These are phyloP conservation scores for Jaculus jaculus DNA, from an alignment of 2,113 vertebrate species.

Conservation along the genomic window DNA sequence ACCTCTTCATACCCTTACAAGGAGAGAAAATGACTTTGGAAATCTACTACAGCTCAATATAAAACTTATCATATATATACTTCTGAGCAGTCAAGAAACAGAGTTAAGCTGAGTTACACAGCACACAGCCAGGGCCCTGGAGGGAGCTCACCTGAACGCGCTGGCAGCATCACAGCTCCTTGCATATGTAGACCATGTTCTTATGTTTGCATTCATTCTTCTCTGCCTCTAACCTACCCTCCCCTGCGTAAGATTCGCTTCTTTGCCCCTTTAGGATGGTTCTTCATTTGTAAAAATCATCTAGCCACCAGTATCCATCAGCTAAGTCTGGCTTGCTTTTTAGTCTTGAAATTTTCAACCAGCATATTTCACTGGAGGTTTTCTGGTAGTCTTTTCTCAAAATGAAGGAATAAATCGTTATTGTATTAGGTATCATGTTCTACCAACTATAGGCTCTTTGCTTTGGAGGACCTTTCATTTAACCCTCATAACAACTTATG, in stretches of 20 bases:
- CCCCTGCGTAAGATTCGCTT: neutral
- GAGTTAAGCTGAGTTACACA: neutral
- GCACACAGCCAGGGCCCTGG: neutral
- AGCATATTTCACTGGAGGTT: neutral
- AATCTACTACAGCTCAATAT: neutral
- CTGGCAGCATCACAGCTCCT: neutral
- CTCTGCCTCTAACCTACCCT: neutral
- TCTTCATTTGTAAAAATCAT: neutral
- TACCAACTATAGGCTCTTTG: neutral
- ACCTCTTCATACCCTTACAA: neutral
- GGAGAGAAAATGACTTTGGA: neutral
- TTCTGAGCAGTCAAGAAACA: constrained; percentile 30
- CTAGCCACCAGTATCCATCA: neutral
- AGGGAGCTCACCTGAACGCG: neutral
- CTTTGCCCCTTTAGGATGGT: neutral
- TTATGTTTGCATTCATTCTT: neutral
- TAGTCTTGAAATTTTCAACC: neutral
- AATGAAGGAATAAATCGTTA: constrained; percentile 31
- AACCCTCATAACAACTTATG: constrained; percentile 14
- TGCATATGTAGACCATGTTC: neutral
- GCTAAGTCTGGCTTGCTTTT: neutral
- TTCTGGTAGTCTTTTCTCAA: neutral
- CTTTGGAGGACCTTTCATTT: constrained; percentile 39
- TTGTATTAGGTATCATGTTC: neutral
- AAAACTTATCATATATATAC: neutral